Evolutionary conservation across 2,797 vertebrate species (phyloP), one percentile per base, ranked within the genome.

Genomic region (Urocyon cinereoargenteus): DNA sequence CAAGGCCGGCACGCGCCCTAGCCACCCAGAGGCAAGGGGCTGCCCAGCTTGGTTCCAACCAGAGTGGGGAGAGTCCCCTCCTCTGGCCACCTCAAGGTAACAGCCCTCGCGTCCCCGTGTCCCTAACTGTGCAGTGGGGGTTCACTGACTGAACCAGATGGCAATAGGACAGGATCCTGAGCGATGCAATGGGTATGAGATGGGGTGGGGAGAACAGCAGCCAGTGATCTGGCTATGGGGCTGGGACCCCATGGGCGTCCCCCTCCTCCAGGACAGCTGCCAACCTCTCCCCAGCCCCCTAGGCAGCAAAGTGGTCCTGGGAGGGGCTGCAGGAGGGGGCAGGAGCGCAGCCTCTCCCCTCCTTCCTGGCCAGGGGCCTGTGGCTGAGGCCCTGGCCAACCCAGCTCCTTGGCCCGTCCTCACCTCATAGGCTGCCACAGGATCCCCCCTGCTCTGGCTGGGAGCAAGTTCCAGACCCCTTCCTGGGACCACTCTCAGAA

Each of bases 1-100:
- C 98, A 98, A 96, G 87, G 86, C 78, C 90, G 96, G 97, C 98
- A 98, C 97, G 96, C 92, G 97, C 89, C 93, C 95, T 92, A 26
- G 94, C 96, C 36, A 28, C 96, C 94, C 49, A 2, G 90, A 95
- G 97, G 94, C 97, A 96, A 91, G 94, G 96, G 95, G 79, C 92
- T 97, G 93, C 94, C 96, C 61, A 4, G 73, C 66, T 70, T 90
- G 85, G 92, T 62, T 66, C 72, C 15, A 22, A 72, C 49, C 68
- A 0, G 18, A 49, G 21, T 57, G 81, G 21, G 64, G 26, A 79
- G 84, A 66, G 22, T 31, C 24, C 77, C 87, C 57, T 31, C 36
- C 68, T 53, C 49, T 5, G 40, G 8, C 7, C 31, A 34, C 31
- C 51, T 83, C 6, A 9, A 36, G 40, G 49, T 3, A 61, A 19